Evolutionary conservation across 1,140 invertebrate species (phyloP), one percentile per base, ranked within the genome.

Genomic region (Calliopsis andreniformis): DNA sequence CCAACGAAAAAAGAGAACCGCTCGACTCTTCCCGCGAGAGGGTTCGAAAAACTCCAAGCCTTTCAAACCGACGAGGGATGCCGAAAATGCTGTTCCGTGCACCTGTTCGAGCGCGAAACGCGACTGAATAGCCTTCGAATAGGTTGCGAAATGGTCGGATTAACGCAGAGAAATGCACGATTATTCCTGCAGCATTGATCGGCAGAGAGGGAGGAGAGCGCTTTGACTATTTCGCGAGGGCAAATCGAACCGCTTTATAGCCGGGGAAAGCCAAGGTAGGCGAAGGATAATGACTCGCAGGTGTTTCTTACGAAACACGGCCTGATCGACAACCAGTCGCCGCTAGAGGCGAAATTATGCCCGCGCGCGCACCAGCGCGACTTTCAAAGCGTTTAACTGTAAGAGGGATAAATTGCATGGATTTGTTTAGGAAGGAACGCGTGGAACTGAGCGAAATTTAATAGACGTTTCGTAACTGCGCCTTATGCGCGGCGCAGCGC

Each of bases 251-350:
- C 58, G 79, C 43, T n/a, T 49, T 64, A 72, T 72, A 28, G 30
- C 53, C 58, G 49, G 76, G 78, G 80, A 84, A 79, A 81, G 79
- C 82, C 82, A 86, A 84, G 78, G 76, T 80, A 79, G 71, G 56
- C 68, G 63, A 78, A 55, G 61, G 81, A 86, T 83, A 83, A 87
- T 82, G 75, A 67, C 70, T 79, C 78, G 84, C 86, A 86, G 82
- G 78, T 87, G 80, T 85, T 80, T 71, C 76, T 86, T 87, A 76
- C 84, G 80, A 87, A 87, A 87, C 81, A 28, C 3, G n/a, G 76
- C 39, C 43, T 10, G 69, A 79, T 80, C 73, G 42, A 53, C 58
- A 79, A 78, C 78, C 69, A 56, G 58, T 56, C 39, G 20, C 20
- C 47, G 59, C 43, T 20, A 64, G 45, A 28, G 55, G 49, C 76